Conservation (phyloP, 2,888 invertebrate species). For the Sinotaia quadrata region DNA sequence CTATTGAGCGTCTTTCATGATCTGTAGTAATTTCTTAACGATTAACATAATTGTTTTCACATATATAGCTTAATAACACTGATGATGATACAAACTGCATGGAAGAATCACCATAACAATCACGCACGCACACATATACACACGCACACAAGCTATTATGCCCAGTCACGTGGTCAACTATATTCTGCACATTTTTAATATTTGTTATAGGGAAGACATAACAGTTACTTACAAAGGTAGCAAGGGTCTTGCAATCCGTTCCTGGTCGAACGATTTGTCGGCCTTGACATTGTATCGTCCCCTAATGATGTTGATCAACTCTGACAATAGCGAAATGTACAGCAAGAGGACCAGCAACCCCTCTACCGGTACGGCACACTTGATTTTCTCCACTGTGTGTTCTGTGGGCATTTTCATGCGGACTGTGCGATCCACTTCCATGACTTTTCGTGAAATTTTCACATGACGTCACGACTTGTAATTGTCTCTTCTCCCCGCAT, state of each 20-base stretch:
- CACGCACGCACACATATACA: neutral
- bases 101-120: neutral
- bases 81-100: no score
- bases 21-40: no score
- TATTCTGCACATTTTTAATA: no score
- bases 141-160: neutral
- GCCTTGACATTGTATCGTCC: neutral
- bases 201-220: neutral
- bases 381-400: no score
- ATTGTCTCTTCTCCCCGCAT: no score
- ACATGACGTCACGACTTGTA: no score
- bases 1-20: no score
- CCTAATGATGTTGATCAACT: constrained; percentile 4
- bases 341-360: constrained; percentile 21
- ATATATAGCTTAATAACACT: no score
- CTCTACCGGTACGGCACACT: constrained; percentile 13
- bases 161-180: neutral
- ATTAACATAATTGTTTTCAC: no score
- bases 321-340: constrained; percentile 13
- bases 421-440: no score
- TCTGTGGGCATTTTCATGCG: no score
- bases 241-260: neutral
- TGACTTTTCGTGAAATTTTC: no score
- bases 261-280: neutral
- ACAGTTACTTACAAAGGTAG: neutral